These are phyloP conservation scores for Polypedilum pembai DNA, from an alignment of 1,140 invertebrate species.

Conservation along the genomic window DNA sequence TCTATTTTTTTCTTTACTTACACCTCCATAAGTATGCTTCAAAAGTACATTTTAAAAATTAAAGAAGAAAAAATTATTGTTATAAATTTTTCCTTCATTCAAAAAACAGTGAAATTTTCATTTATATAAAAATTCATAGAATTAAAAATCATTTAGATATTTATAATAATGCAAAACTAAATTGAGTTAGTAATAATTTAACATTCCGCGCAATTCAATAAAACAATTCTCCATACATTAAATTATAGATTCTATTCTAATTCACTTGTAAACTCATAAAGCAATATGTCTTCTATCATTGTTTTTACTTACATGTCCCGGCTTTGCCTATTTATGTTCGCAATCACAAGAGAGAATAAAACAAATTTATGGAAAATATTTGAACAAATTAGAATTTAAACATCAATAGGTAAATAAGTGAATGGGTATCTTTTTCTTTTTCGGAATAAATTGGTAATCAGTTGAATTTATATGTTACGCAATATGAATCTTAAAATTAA, in stretches of 20 bases:
- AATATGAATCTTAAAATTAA: too few relatives aligned
- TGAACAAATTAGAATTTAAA: not conserved
- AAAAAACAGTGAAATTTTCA: not conserved
- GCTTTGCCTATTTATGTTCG: slow-evolving; percentile 56
- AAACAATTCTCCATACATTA: too few relatives aligned
- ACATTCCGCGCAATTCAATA: too few relatives aligned
- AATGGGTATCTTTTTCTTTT: too few relatives aligned
- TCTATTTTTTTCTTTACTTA: not conserved
- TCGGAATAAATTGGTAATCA: too few relatives aligned
- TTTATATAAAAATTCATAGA: not conserved
- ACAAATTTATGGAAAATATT: slow-evolving; percentile 20
- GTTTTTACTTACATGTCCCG: slow-evolving; percentile 62
- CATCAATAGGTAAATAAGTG: not conserved
- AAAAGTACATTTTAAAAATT: not conserved
- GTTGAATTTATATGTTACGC: too few relatives aligned
- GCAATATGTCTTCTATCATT: slow-evolving; percentile 8
- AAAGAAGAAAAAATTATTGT: slow-evolving; percentile 8
- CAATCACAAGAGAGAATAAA: not conserved
- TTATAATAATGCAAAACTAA: too few relatives aligned
- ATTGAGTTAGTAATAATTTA: too few relatives aligned
- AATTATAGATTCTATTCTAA: not conserved
- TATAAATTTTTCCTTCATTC: slow-evolving; percentile 21
- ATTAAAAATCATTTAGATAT: not conserved
- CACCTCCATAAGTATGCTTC: slow-evolving; percentile 20
- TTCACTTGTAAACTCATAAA: not conserved